phyloP scores from a whole-genome alignment of 1,140 invertebrate species.

The Megalonaias nervosa region DNA sequence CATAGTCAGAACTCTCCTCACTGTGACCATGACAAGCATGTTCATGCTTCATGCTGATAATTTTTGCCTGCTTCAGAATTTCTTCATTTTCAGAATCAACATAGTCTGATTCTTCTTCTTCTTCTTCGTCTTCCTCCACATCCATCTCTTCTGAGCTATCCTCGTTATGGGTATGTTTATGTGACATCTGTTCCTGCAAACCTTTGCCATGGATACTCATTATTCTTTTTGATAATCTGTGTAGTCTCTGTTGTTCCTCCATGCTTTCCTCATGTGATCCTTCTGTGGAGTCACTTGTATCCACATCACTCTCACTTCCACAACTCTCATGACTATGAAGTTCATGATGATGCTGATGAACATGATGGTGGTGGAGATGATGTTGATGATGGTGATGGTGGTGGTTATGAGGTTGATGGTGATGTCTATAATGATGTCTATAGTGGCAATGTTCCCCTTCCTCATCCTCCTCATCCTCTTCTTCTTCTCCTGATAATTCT shows the following conservation, averaged over 20 bases:
- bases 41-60: conserved; percentile 26
- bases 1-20: conserved; percentile 62
- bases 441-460: conserved; percentile 29
- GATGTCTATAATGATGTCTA: conserved; percentile 19
- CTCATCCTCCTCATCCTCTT: conserved; percentile 45
- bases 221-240: too few species aligned
- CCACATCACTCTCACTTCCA: conserved; percentile 40
- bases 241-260: neutral
- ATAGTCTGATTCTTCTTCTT: conserved; percentile 59
- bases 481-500: too few species aligned
- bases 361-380: neutral
- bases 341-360: conserved; percentile 10
- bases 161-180: conserved; percentile 30
- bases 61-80: conserved; percentile 50
- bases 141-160: conserved; percentile 24
- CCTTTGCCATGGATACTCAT: too few species aligned
- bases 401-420: conserved; percentile 10
- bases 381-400: neutral
- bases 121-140: conserved; percentile 61
- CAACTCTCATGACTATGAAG: conserved; percentile 15
- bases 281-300: conserved; percentile 32
- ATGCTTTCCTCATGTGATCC: conserved; percentile 16
- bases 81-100: conserved; percentile 62
- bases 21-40: conserved; percentile 35
- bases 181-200: neutral